These are phyloP conservation scores for Drosophila austrosaltans DNA, from an alignment of 2,888 invertebrate genomes.

Conservation along the genomic window DNA sequence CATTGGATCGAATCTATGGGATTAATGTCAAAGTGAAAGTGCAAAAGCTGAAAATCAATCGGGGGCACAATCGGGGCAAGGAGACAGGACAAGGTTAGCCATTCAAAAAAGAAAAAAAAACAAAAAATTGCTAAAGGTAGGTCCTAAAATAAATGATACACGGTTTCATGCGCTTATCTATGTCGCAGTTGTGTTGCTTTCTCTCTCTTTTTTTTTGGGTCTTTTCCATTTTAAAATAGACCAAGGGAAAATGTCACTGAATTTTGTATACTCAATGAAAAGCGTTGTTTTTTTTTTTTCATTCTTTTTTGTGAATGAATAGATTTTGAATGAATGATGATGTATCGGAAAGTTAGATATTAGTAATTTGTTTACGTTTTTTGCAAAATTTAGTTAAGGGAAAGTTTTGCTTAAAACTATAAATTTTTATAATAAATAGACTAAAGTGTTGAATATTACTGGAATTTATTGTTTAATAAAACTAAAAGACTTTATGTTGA, in stretches of 20 bases:
- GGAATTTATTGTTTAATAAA: too few relatives aligned
- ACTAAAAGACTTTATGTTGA: too few relatives aligned
- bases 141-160: conserved; percentile 5
- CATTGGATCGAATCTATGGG: conserved; percentile 5
- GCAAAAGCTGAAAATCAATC: conserved; percentile 16
- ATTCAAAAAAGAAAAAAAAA: too few relatives aligned
- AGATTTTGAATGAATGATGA: not conserved
- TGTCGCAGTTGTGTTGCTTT: not conserved
- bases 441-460: too few relatives aligned
- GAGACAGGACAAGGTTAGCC: too few relatives aligned
- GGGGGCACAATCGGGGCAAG: not conserved
- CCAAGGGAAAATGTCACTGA: not conserved
- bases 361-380: too few relatives aligned
- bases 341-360: too few relatives aligned
- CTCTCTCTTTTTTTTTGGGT: not conserved
- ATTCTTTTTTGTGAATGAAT: not conserved
- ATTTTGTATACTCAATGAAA: not conserved
- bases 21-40: conserved; percentile 10
- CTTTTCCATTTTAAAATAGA: not conserved
- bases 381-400: too few relatives aligned
- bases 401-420: too few relatives aligned
- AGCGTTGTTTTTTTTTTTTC: too few relatives aligned
- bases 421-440: too few relatives aligned
- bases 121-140: too few relatives aligned
- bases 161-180: not conserved